These are phyloP conservation scores for Psophia crepitans DNA, from an alignment of 2,113 vertebrate genomes.

Conservation along the genomic window DNA sequence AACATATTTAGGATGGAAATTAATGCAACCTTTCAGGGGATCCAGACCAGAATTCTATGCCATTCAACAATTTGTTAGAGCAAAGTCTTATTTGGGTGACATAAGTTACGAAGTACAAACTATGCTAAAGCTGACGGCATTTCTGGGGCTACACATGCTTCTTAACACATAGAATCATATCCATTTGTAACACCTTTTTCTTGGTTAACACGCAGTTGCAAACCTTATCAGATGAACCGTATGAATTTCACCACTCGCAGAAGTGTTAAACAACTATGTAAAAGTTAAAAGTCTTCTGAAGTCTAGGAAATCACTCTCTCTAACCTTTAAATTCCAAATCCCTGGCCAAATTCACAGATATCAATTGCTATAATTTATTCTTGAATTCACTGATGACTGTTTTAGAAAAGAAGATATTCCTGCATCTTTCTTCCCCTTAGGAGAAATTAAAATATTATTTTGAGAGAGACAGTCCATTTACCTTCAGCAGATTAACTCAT, in stretches of 20 bases:
- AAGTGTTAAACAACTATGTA: background rate
- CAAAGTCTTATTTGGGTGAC: background rate
- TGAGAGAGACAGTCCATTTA: background rate
- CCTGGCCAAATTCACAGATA: background rate
- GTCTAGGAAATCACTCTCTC: background rate
- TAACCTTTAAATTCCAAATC: background rate
- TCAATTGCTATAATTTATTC: background rate
- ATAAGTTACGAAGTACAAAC: background rate
- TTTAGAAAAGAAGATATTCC: background rate
- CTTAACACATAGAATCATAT: background rate
- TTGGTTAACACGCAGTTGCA: background rate
- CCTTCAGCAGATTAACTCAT: background rate
- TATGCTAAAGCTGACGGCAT: background rate
- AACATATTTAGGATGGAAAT: background rate
- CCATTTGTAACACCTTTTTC: background rate
- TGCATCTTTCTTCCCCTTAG: background rate
- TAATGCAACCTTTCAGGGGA: fast-evolving
- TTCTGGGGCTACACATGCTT: background rate
- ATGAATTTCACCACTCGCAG: background rate
- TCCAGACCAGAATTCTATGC: background rate
- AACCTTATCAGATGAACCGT: background rate
- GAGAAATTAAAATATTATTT: background rate
- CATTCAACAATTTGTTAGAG: background rate
- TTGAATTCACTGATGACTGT: background rate
- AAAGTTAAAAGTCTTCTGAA: background rate